Conservation (phyloP, 1,140 invertebrate species). For the Apis dorsata region DNA sequence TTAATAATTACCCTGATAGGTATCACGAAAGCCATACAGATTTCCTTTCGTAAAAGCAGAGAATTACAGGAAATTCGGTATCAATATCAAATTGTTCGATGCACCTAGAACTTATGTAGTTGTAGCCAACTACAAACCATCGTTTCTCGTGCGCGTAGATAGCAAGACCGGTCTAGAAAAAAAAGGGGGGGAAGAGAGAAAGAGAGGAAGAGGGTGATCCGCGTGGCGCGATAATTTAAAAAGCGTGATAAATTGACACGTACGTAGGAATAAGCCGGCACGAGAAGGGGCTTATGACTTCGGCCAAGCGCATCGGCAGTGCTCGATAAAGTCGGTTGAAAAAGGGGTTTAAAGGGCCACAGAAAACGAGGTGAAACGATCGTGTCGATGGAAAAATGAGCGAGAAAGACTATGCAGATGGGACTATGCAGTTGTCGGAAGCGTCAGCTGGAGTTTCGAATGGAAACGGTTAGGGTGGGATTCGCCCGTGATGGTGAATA, state of each 20-base stretch:
- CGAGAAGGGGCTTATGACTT: conserved; percentile 29
- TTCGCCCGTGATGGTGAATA: no score
- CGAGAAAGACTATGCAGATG: no score
- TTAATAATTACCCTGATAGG: background rate
- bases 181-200: no score
- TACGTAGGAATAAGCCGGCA: conserved; percentile 36
- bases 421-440: no score
- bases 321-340: conserved; percentile 32
- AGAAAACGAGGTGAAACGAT: conserved; percentile 27
- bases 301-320: conserved; percentile 29
- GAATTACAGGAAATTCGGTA: background rate
- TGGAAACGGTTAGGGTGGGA: no score
- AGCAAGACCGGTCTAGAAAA: background rate
- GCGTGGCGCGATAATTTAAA: conserved; percentile 45
- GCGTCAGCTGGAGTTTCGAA: no score
- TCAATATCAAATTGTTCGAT: background rate
- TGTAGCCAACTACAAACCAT: background rate
- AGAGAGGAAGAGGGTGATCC: background rate
- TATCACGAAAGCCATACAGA: background rate
- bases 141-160: background rate
- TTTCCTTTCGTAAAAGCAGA: background rate
- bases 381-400: conserved; percentile 39
- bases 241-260: conserved; percentile 55
- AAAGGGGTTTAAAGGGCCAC: background rate
- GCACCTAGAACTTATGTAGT: background rate